phyloP scores from a whole-genome alignment of 2,113 vertebrate species.

The Oryzias woworae region DNA sequence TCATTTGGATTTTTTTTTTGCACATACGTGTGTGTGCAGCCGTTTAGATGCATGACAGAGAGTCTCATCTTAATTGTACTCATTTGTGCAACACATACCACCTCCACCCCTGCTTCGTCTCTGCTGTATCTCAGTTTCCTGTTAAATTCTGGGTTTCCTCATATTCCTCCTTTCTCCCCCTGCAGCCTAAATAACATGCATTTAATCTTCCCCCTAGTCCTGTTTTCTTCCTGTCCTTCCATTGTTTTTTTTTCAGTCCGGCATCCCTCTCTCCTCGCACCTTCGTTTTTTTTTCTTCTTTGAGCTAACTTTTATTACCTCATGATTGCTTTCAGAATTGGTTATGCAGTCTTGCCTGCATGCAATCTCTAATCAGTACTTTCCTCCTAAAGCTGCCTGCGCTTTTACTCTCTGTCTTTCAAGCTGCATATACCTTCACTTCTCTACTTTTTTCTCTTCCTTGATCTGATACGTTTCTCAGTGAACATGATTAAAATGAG shows the following conservation, averaged over 20 bases:
- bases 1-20: constrained; percentile 42
- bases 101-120: constrained; percentile 61
- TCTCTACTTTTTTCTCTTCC: constrained; percentile 34
- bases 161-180: constrained; percentile 63
- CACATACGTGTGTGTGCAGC: constrained; percentile 3
- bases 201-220: constrained; percentile 62
- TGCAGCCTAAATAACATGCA: constrained; percentile 62
- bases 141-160: constrained; percentile 54
- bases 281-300: constrained; percentile 38
- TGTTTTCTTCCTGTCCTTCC: constrained; percentile 28
- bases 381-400: background rate
- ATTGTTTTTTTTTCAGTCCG: constrained; percentile 23
- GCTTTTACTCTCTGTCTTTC: constrained; percentile 15
- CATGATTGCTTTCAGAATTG: constrained; percentile 59
- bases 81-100: constrained; percentile 72
- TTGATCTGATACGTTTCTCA: constrained; percentile 32
- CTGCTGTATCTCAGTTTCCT: constrained; percentile 48
- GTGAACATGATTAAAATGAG: constrained; percentile 41
- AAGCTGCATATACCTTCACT: constrained; percentile 11
- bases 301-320: constrained; percentile 59
- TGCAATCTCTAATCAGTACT: constrained; percentile 42
- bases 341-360: constrained; percentile 35
- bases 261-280: constrained; percentile 18
- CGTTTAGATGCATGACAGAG: constrained; percentile 1
- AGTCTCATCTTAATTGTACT: constrained; percentile 70